Conservation (phyloP, 2,797 vertebrate species). For the Molossus molossus region DNA sequence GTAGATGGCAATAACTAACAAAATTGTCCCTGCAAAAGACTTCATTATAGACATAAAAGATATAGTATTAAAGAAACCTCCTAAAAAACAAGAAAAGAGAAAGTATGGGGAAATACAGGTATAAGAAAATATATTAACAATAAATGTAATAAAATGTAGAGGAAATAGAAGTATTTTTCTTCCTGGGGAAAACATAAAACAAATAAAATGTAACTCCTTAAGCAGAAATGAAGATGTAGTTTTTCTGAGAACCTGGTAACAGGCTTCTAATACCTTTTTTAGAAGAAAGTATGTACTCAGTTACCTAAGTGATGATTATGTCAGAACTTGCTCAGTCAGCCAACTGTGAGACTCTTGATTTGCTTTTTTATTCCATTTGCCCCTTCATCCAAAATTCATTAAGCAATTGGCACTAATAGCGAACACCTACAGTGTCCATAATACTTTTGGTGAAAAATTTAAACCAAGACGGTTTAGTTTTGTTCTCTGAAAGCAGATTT, state of each 20-base stretch:
- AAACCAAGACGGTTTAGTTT: neutral
- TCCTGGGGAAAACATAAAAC: neutral
- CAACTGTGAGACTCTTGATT: neutral
- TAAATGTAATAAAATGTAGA: neutral
- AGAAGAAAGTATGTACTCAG: neutral
- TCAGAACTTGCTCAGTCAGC: neutral
- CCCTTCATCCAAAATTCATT: conserved; percentile 1
- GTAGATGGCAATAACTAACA: neutral
- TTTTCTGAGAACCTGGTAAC: neutral
- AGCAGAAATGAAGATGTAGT: neutral
- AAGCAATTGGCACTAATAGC: neutral
- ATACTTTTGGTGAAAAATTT: neutral
- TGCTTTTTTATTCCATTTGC: neutral
- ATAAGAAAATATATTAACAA: neutral
- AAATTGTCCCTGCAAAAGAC: neutral
- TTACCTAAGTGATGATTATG: neutral
- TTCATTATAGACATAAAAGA: neutral
- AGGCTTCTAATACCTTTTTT: neutral
- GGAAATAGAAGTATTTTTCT: neutral
- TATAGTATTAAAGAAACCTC: neutral
- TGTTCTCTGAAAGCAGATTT: neutral
- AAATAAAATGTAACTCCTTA: conserved; percentile 38
- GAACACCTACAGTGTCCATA: neutral
- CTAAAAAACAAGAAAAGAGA: neutral
- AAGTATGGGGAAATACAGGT: neutral